Base-by-base conservation (phyloP, 30 jellyfish, hydroid and myxozoan genomes). In the Turritopsis rubra region DNA sequence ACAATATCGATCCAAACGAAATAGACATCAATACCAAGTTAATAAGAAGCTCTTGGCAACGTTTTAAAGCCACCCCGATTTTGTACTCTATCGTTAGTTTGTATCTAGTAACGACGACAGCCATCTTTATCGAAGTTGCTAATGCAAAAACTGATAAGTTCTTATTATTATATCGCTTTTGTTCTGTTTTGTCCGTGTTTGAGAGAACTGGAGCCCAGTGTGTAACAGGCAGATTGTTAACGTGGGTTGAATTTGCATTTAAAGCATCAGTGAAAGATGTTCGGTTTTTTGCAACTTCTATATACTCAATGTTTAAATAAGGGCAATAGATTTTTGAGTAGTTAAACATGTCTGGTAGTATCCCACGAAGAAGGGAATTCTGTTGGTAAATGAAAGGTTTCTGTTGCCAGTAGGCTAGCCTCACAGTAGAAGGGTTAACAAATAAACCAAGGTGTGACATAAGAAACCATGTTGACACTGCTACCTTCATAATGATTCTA, bases 61-160 rank as follows among this genome's bases (percentile, higher is more conserved):
- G 16, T 23, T 8, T 26, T 28, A 76, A 26, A n/a, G 71, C 84
- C 28, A 18, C 26, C 1, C 41, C 22, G 23, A 76, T 76, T 76
- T 76, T 76, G 5, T 25, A 8, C 23, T 79, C 26, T 1, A 76
- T 18, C 1, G 84, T 26, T 9, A 76, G 21, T 17, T 28, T 76
- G 26, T 76, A 1, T 26, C 84, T 54, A 16, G 26, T 54, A 26
- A 76, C 68, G 28, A 76, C 28, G 77, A 76, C 84, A 9, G 84
- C 84, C 70, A 76, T 41, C 60, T 41, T 41, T 13, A 13, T 41
- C 60, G 60, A 41, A 41, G 60, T 41, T 41, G 60, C 5, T 41
- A 41, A 3, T 41, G 5, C 60, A 13, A 41, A 41, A 41, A 41
- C 5, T 41, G 60, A 3, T 13, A 41, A 13, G 60, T 13, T 13